phyloP scores from a whole-genome alignment of 1,140 invertebrate species.

The Batillaria attramentaria region DNA sequence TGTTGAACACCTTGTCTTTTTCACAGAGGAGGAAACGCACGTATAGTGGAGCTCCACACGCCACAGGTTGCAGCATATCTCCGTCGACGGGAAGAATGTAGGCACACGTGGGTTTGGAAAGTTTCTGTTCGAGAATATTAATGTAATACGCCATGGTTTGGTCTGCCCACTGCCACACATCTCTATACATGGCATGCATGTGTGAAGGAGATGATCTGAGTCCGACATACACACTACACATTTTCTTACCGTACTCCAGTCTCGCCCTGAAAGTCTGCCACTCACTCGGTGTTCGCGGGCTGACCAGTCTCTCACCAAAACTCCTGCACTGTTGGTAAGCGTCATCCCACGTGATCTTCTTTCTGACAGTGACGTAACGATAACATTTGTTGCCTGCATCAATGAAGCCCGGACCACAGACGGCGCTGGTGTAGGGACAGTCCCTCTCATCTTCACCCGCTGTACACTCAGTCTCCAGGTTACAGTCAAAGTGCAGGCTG shows the following conservation, averaged over 20 bases:
- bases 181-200: neutral
- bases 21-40: neutral
- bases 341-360: neutral
- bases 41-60: neutral
- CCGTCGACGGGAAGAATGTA: neutral
- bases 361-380: no score
- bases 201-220: neutral
- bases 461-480: neutral
- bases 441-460: neutral
- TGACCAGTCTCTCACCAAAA: neutral
- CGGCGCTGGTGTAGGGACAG: neutral
- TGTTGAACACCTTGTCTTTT: no score
- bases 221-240: neutral
- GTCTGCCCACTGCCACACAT: constrained; percentile 8
- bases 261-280: neutral
- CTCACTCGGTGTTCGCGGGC: neutral
- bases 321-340: neutral
- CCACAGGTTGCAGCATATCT: neutral
- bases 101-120: neutral
- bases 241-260: neutral
- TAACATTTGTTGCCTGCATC: neutral
- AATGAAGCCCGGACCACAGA: neutral
- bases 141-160: neutral
- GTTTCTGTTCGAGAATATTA: neutral
- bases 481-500: neutral